Evolutionary conservation across 2,797 vertebrate genomes (phyloP), one percentile per base, ranked within the genome.

Genomic region (Decapterus maruadsi): DNA sequence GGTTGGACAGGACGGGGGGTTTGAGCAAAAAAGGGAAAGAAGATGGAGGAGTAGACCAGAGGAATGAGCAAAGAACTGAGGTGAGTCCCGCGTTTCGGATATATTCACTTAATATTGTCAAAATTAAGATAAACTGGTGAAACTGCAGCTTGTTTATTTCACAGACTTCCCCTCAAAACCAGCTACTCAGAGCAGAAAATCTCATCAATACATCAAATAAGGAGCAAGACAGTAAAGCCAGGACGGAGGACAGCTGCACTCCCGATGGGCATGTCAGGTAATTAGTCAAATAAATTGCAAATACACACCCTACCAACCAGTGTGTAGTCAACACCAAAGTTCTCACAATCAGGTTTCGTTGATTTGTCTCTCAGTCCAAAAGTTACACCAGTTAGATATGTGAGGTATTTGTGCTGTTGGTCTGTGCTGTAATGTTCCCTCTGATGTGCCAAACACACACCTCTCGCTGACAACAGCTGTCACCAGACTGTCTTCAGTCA

Each of bases 1-100:
- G 87, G 89, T 86, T 54, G 60, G 93, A 92, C 22, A 92, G 86
- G 68, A 72, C 69, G 1, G 87, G 77, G 22, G 84, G 73, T 51
- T 69, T 70, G 29, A 68, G 76, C 50, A 91, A 82, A 53, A 90
- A 82, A 38, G 78, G 38, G 6, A 87, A 62, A 80, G 75, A 57
- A 16, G 75, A 22, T 46, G 45, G 19, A 7, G 80, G 43, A 6
- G 68, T 70, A 2, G 58, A 77, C 11, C 54, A 68, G 6, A 81
- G 53, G 57, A 38, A 12, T 6, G 72, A 50, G 0, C 64, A 82
- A 55, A 51, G 20, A 72, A 58, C 48, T 55, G 59, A 81, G 51
- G 82, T 93, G 68, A 87, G 87, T 92, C 40, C 46, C n/a, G 16
- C 54, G 11, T 4, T 63, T 8, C 61, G 11, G 59, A 82, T 77